These are phyloP conservation scores for Bucorvus abyssinicus DNA, from an alignment of 2,797 vertebrate species.

Conservation along the genomic window DNA sequence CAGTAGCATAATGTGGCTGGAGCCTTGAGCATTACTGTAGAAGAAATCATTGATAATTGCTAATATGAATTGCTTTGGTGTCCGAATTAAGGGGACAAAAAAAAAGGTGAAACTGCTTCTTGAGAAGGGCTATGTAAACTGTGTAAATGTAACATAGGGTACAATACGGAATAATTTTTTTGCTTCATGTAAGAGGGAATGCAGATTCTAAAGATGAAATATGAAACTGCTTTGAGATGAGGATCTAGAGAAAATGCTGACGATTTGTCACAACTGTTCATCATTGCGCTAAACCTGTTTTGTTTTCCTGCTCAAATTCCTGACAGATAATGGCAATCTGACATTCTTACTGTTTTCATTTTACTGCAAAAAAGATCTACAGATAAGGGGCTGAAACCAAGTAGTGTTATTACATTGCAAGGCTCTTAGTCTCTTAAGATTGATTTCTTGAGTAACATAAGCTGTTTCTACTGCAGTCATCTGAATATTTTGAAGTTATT, in stretches of 20 bases:
- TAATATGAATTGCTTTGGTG: background rate
- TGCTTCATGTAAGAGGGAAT: constrained; percentile 7
- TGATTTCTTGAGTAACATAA: constrained; percentile 47
- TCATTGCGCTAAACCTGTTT: constrained; percentile 61
- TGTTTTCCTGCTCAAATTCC: constrained; percentile 60
- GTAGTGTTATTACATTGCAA: constrained; percentile 49
- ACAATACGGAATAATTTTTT: constrained; percentile 19
- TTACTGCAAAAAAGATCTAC: constrained; percentile 39
- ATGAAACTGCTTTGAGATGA: constrained; percentile 59
- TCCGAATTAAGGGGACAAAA: background rate
- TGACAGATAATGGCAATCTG: constrained; percentile 57
- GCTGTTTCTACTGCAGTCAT: constrained; percentile 22
- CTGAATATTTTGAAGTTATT: constrained; percentile 42
- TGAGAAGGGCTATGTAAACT: background rate
- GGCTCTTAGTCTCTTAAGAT: constrained; percentile 35
- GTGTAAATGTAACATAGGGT: background rate
- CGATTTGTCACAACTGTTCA: constrained; percentile 56
- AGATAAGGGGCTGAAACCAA: constrained; percentile 47
- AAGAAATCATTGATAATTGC: background rate
- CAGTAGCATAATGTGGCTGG: background rate
- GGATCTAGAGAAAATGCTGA: constrained; percentile 53
- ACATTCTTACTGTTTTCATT: constrained; percentile 60
- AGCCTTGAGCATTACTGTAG: background rate
- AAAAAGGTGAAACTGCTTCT: background rate
- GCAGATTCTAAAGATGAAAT: constrained; percentile 54